phyloP scores from a whole-genome alignment of 2,113 vertebrate genomes.

The Festucalex cinctus region DNA sequence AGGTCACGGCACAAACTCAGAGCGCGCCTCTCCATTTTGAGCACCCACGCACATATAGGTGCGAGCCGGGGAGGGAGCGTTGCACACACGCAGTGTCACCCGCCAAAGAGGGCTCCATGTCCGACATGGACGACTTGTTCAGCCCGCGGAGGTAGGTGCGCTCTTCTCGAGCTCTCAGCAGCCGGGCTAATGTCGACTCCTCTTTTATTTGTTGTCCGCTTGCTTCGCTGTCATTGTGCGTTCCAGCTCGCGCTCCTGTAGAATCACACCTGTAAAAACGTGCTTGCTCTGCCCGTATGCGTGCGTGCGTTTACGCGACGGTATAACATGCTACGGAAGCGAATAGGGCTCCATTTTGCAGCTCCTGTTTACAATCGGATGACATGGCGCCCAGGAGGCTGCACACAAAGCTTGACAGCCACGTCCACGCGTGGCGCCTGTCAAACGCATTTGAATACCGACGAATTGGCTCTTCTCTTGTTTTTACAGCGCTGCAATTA shows the following conservation, averaged over 20 bases:
- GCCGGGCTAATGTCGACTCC: constrained; percentile 20
- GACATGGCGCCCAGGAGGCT: constrained; percentile 55
- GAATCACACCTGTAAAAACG: constrained; percentile 21
- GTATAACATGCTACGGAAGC: not conserved
- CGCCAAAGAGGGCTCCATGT: constrained; percentile 69
- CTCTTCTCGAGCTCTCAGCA: constrained; percentile 54
- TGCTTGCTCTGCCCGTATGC: constrained; percentile 3
- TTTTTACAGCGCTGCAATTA: constrained; percentile 62
- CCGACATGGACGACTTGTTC: constrained; percentile 93
- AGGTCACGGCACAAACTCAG: constrained; percentile 99
- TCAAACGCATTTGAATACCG: constrained; percentile 4
- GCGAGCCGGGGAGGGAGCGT: constrained; percentile 63
- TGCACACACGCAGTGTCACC: constrained; percentile 58
- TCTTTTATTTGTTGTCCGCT: constrained; percentile 29
- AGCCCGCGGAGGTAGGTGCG: constrained; percentile 94
- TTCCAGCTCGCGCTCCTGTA: constrained; percentile 5
- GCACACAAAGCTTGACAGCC: constrained; percentile 14
- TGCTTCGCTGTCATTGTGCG: constrained; percentile 26
- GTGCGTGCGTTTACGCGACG: not conserved
- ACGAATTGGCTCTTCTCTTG: constrained; percentile 56
- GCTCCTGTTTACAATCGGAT: constrained; percentile 64
- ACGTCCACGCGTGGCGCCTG: not conserved
- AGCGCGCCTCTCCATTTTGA: constrained; percentile 99
- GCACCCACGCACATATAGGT: constrained; percentile 73
- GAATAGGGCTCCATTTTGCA: constrained; percentile 69